Evolutionary conservation across 2,113 vertebrate genomes (phyloP), one percentile per base, ranked within the genome.

Genomic region (Ursus arctos): DNA sequence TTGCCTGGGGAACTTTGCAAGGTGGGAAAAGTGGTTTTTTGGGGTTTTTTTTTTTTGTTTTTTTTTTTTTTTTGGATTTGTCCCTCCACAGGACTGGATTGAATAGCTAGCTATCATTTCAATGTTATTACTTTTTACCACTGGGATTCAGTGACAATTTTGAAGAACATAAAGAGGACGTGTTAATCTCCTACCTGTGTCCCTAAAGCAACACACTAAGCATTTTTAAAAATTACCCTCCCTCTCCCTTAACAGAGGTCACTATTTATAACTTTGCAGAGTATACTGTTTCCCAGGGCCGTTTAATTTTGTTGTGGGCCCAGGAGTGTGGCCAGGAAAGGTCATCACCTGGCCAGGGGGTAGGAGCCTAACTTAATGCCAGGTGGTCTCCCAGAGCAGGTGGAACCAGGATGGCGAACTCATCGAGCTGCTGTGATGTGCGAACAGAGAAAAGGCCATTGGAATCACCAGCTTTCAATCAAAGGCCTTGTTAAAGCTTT

Each of bases 251-350:
- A 88, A 43, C 97, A 91, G 97, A 31, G 97, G 83, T 77, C 94
- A 88, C 98, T 97, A 88, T 97, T 98, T 86, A 97, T 95, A 98
- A 97, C 88, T 97, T 65, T 94, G 97, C 92, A 74, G 90, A 88
- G 90, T 33, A 28, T 6, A 92, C 90, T 36, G 7, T 98, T 97
- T 98, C 83, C 92, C 31, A 26, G 77, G 51, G 53, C 72, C 36
- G 6, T 16, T 79, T 94, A 11, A 65, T 79, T 88, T 82, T 96
- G 43, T 74, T 43, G 87, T 40, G 63, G 57, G 77, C 71, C 74
- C 59, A 18, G 92, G 84, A 81, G 49, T 36, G 67, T 71, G 95
- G 53, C 36, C 7, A 4, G n/a, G 36, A 61, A 79, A 96, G 71
- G 83, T 28, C 61, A 15, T 95, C 88, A 24, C 53, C 33, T 86